Conservation (phyloP, 2,113 vertebrate species). For the Zootoca vivipara region DNA sequence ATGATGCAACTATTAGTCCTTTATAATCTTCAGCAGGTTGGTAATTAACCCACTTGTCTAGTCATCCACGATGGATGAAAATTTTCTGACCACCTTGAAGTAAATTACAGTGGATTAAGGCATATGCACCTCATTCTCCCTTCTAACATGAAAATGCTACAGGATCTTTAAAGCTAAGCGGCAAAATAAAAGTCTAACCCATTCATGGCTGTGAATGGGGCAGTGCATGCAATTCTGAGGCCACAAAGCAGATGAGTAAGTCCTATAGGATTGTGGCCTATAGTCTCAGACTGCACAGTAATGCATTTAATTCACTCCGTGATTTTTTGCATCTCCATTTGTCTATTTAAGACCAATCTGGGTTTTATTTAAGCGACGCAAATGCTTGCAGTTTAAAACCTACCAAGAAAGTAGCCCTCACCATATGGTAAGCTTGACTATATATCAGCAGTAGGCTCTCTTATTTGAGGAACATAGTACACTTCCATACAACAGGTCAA, state of each 20-base stretch:
- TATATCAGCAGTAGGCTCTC: neutral
- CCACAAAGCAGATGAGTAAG: no score
- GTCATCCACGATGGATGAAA: neutral
- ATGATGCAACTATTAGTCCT: neutral
- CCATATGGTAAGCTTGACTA: neutral
- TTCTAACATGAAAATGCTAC: neutral
- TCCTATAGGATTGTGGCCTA: no score
- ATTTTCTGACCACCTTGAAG: neutral
- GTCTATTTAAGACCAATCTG: neutral
- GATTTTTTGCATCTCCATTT: neutral
- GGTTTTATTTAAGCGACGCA: neutral
- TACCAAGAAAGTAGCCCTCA: neutral
- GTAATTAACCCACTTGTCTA: neutral
- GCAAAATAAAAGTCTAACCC: no score
- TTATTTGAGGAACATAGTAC: neutral
- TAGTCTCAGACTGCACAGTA: no score
- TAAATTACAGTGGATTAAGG: neutral
- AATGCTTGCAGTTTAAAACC: neutral
- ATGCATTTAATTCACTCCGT: no score
- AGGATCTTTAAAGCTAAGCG: neutral
- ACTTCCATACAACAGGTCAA: neutral
- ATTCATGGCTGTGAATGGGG: no score
- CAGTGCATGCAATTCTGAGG: no score
- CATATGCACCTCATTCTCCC: neutral
- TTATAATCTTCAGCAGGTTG: neutral